Evolutionary conservation across 1,140 invertebrate genomes (phyloP), one percentile per base, ranked within the genome.

Genomic region (Zeugodacus cucurbitae): DNA sequence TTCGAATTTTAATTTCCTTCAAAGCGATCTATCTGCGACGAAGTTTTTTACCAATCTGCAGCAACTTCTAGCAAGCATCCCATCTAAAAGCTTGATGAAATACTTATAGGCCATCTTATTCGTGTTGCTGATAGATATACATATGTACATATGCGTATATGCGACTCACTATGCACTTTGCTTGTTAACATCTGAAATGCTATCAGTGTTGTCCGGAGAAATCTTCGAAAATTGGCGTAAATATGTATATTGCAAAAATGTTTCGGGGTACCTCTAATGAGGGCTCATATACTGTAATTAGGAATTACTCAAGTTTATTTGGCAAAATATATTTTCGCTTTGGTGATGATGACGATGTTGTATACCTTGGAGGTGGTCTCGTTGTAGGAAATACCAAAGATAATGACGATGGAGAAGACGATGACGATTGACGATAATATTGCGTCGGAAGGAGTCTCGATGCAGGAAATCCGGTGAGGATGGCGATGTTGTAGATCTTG

Each of bases 191-290:
- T 41, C n/a, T 22, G 17, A 74, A 74, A 41, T 22, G 70, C 70
- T 74, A 74, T 74, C 70, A 44, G 70, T 34, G 37, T 11, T 22
- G 34, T 34, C 2, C 6, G 14, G 41, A 82, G 74, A 82, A 82
- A 54, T 82, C 44, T 82, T 41, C 48, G 20, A 82, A 48, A 82
- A 17, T 48, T 48, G 3, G 3, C 17, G 14, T 82, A 82, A 82
- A 82, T 82, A 37, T 82, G 48, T 44, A 26, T 82, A 48, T 82
- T 82, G 74, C 14, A 41, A 10, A 82, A 82, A 82, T 54, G n/a
- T 48, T 82, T 82, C 41, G 44, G 3, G 22, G 29, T 82, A 8
- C n/a, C 22, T 48, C 74, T 14, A 48, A 26, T 82, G 14, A 54
- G 11, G 17, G 3, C 48, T 10, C 48, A 3, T 54, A 10, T 54